Base-by-base conservation (phyloP, 2,888 invertebrate genomes). In the Acronicta alni region DNA sequence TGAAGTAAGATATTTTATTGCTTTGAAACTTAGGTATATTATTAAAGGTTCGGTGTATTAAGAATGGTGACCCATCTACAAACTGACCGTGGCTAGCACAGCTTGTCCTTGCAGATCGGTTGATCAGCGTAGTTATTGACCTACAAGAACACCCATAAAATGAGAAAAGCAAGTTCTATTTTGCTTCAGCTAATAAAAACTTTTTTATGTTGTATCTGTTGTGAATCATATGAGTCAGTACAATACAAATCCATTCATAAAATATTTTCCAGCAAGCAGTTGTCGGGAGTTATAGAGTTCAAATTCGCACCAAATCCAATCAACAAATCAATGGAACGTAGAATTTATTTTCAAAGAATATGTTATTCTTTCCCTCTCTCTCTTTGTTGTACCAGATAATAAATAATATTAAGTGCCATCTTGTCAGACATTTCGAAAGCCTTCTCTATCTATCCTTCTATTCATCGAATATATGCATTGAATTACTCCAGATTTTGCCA, bases 401-500 rank as follows among this genome's bases (percentile, higher is more conserved):
- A 66, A 64, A 73, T 65, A 67, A 56, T 59, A 66, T 55, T 42
- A 60, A 42, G 48, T 49, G 53, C 62, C 62, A 37, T 49, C 59
- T 52, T 57, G 64, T 59, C 57, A 73, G 66, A 64, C 64, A 57
- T 65, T 79, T 70, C 65, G 72, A 66, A 46, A 66, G 62, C 55
- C 56, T 41, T 46, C 15, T 45, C 38, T 55, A 55, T 60, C 45
- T 49, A 53, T 57, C 26, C 65, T 72, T 61, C 69, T 69, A 70
- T 84, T 88, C 83, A 84, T 83, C 85, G 84, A 78, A 74, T 80
- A 80, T 83, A 87, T 89, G 87, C 90, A 91, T 92, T 91, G 89
- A 90, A 92, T 92, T 90, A 91, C 89, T 82, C 72, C 85, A 89
- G 90, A 92, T 92, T 92, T 89, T 85, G 81, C 83, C 86, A 85